phyloP scores from a whole-genome alignment of 2,113 vertebrate genomes.

The Oryzias javanicus region DNA sequence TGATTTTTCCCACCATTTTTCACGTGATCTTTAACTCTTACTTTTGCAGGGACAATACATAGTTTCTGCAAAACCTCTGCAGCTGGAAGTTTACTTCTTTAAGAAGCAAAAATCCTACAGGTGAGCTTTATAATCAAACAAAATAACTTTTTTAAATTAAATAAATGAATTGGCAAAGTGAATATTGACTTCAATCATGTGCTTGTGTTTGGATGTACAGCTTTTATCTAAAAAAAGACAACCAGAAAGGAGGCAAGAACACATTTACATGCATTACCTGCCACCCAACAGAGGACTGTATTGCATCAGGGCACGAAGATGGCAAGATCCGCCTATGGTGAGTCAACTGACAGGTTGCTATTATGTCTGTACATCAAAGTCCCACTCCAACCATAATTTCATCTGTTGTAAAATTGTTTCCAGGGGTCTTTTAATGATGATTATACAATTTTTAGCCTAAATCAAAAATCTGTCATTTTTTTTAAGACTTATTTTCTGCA shows the following conservation, averaged over 20 bases:
- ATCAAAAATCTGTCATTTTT: too few relatives aligned
- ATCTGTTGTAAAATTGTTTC: too few relatives aligned
- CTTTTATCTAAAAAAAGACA: conserved; percentile 78
- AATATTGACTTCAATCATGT: background rate
- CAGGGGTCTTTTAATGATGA: too few relatives aligned
- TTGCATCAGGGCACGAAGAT: conserved; percentile 90
- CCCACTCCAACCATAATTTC: too few relatives aligned
- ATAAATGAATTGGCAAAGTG: background rate
- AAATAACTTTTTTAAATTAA: background rate
- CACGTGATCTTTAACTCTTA: background rate
- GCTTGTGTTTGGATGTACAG: conserved; percentile 54
- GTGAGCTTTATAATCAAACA: conserved; percentile 35
- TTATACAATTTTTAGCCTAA: too few relatives aligned
- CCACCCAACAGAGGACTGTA: conserved; percentile 91
- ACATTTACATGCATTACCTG: conserved; percentile 84
- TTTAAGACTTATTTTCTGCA: too few relatives aligned
- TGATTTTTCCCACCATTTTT: too few relatives aligned
- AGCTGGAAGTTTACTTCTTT: conserved; percentile 87
- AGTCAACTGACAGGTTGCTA: conserved; percentile 20
- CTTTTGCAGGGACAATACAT: conserved; percentile 83
- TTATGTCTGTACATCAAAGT: background rate
- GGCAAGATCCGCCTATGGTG: conserved; percentile 96
- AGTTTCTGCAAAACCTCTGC: conserved; percentile 76
- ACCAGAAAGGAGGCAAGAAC: conserved; percentile 80
- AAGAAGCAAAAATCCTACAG: conserved; percentile 82